phyloP scores from a whole-genome alignment of 2,797 vertebrate species.

The Phrynocephalus vlangalii region DNA sequence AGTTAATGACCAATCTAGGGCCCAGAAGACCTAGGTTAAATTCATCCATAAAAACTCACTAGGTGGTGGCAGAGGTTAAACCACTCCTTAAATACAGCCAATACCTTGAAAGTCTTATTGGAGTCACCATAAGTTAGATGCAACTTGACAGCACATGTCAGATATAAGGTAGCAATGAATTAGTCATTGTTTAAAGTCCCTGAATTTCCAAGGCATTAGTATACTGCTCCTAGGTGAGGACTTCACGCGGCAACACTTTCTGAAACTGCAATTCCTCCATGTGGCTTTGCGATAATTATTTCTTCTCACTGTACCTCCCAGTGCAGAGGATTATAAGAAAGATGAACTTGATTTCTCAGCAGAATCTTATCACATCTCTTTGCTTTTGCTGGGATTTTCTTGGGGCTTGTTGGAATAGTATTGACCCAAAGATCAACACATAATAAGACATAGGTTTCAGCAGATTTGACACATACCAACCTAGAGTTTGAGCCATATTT shows the following conservation, averaged over 20 bases:
- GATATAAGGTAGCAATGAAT: not conserved
- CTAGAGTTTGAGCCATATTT: not conserved
- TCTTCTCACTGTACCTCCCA: constrained; percentile 9
- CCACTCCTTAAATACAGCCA: too few relatives aligned
- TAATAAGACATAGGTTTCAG: not conserved
- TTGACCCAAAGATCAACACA: not conserved
- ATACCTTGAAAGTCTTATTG: too few relatives aligned
- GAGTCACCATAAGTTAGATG: too few relatives aligned
- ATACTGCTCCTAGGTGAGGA: constrained; percentile 7
- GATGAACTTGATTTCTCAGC: not conserved
- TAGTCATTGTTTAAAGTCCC: not conserved
- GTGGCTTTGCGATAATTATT: constrained; percentile 15
- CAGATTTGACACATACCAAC: not conserved
- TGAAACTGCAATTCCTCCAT: not conserved
- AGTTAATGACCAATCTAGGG: too few relatives aligned
- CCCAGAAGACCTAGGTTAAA: too few relatives aligned
- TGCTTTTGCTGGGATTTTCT: constrained; percentile 5
- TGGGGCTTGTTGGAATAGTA: not conserved
- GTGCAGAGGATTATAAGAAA: not conserved
- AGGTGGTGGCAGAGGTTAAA: too few relatives aligned
- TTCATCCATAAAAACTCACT: too few relatives aligned
- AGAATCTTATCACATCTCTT: not conserved
- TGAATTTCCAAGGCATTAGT: not conserved
- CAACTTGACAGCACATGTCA: too few relatives aligned
- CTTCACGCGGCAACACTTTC: not conserved